Evolutionary conservation across 1,140 invertebrate species (phyloP).

Genomic region (Coenobita brevimanus): DNA sequence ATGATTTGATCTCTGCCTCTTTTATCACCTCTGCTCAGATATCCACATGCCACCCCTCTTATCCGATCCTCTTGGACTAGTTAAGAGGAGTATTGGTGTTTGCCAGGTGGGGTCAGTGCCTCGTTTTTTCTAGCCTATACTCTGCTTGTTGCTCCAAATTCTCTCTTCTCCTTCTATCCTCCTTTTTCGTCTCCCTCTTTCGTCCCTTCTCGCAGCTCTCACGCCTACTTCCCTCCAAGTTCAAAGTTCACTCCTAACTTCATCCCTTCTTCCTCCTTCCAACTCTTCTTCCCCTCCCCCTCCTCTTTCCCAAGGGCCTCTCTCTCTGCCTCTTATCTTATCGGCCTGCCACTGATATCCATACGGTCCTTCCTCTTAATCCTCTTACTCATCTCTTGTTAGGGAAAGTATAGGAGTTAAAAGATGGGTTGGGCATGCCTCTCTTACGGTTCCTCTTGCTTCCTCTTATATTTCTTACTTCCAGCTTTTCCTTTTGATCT

Average conservation of each 20-base stretch:
- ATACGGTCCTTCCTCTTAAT: background rate
- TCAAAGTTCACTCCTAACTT: no score
- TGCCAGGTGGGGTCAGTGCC: no score
- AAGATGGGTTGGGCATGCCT: background rate
- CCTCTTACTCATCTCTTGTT: no score
- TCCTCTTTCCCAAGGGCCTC: background rate
- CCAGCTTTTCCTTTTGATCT: background rate
- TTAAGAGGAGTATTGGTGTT: no score
- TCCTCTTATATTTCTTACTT: background rate
- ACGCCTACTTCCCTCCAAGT: background rate
- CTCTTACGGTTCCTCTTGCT: background rate
- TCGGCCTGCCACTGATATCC: no score
- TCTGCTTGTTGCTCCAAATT: background rate
- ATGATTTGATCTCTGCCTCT: background rate
- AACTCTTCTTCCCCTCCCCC: conserved; percentile 7
- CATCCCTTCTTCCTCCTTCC: conserved; percentile 16
- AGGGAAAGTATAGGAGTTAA: background rate
- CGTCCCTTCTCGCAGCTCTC: background rate
- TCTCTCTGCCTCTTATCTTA: no score
- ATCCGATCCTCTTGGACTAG: background rate
- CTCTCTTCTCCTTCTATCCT: background rate
- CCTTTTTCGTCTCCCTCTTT: background rate
- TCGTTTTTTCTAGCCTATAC: background rate
- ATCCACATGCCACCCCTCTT: background rate
- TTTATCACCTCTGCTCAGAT: conserved; percentile 1